Conservation (phyloP, 1,140 invertebrate species). For the Trachymyrmex cornetzi region DNA sequence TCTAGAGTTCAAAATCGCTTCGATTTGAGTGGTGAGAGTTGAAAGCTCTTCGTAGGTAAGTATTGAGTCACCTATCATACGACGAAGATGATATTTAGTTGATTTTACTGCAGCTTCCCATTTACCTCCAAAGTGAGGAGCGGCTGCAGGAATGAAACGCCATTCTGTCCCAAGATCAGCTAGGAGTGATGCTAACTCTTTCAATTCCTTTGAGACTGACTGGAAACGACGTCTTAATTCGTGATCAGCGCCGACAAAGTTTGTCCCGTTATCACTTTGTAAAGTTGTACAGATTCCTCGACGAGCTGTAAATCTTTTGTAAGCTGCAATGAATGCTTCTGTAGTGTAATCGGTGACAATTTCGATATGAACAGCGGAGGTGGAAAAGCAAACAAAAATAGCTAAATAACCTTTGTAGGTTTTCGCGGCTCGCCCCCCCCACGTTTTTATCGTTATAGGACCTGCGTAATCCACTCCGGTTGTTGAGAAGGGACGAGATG, state of each 20-base stretch:
- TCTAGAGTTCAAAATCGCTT: no score
- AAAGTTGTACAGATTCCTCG: neutral
- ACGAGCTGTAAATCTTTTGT: neutral
- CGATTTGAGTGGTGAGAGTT: no score
- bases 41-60: no score
- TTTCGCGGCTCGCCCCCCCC: no score
- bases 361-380: no score
- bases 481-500: neutral
- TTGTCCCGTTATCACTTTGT: neutral
- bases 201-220: neutral
- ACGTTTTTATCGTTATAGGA: neutral
- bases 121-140: no score
- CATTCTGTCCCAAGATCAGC: neutral
- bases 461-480: neutral
- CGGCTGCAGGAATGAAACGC: neutral
- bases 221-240: neutral
- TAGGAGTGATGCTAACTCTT: neutral
- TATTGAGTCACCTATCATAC: no score
- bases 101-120: no score
- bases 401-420: neutral
- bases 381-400: neutral
- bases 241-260: neutral
- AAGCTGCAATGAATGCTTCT: neutral
- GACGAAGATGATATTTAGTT: no score
- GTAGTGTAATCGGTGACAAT: neutral